Evolutionary conservation across 2,888 invertebrate genomes (phyloP), one percentile per base, ranked within the genome.

Genomic region (Bimastos eiseni): DNA sequence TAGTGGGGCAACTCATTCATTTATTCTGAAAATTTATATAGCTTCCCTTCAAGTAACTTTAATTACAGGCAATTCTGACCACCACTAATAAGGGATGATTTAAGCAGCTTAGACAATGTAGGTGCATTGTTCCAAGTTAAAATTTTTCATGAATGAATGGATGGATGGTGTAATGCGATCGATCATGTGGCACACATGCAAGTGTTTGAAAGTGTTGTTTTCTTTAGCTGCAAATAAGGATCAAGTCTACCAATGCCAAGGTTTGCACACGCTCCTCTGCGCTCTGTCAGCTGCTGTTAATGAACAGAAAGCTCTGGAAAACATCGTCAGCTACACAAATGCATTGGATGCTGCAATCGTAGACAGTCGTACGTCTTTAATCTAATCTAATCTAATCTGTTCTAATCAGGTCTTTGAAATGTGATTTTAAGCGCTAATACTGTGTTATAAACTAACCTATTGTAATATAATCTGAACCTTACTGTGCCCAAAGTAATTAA

Each of bases 291-390:
- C 34, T 34, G 86, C 86, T 0, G 86, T 86, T 24, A 33, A 34
- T 21, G 86, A 86, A 37, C 86, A 86, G 36, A 86, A 37, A 24
- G 86, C 34, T 34, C 36, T 36, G 6, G 86, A 86, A 86, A 37
- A 36, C 36, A 36, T 86, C 34, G 24, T 86, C 86, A 36, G 86
- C 86, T 86, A 86, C 86, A 86, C 86, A 34, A 86, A 86, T 37
- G 86, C n/a, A 86, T 37, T 86, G 34, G 34, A 86, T 86, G 86
- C 86, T 36, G 86, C 86, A 8, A 86, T 86, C 86, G 36, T 86
- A 36, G 86, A 86, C 86, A 36, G 86, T 36, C 34, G 86, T 86
- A 34, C 0, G 86, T 86, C 34, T 37, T 36, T 86, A 36, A 86
- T 37, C 37, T 86, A 37, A 30, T 86, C 86, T 70, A 49, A 49